Base-by-base conservation (phyloP, 2,888 invertebrate genomes). In the Meiosimyza platycephala region DNA sequence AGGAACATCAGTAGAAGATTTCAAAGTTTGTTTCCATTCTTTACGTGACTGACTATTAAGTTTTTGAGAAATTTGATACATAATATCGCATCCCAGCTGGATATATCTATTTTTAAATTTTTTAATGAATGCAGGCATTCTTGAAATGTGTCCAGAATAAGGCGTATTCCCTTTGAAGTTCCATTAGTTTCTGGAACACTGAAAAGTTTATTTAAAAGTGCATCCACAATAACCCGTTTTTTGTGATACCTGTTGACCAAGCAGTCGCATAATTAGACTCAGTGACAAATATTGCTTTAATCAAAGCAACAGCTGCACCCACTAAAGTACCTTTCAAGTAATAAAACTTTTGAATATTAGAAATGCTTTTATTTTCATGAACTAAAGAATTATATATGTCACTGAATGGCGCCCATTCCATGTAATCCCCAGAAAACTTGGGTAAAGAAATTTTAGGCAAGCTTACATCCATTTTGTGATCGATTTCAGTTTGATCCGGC, bases 161-260 rank as follows among this genome's bases (percentile, higher is more conserved):
- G 18, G 22, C 51, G 22, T 16, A 59, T 71, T 3, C 33, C 48
- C 33, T 57, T 13, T 13, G 59, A 71, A 50, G 50, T 50, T 33
- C 71, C 65, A 57, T 65, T 59, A 5, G 57, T 57, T 33, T 59
- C 48, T n/a, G n/a, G 65, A 18, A 51, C 57, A 57, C 51, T 64
- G 15, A 65, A 65, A 65, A 71, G 65, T 59, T 65, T 71, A 1
- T n/a, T 40, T 6, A 57, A 57, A 28, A 59, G 28, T 18, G 33
- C 57, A 47, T 33, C 71, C 13, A 71, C 71, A 57, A 65, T 22
- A 47, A 62, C 62, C 47, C 70, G 33, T 52, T 63, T 62, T 7
- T 71, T 72, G 22, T 71, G 71, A 66, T 72, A 59, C 33, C 69
- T 69, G 12, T 48, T 33, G 57, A 65, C 60, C 40, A 72, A 12